phyloP scores from a whole-genome alignment of 2,888 invertebrate genomes.

The Busseola fusca region DNA sequence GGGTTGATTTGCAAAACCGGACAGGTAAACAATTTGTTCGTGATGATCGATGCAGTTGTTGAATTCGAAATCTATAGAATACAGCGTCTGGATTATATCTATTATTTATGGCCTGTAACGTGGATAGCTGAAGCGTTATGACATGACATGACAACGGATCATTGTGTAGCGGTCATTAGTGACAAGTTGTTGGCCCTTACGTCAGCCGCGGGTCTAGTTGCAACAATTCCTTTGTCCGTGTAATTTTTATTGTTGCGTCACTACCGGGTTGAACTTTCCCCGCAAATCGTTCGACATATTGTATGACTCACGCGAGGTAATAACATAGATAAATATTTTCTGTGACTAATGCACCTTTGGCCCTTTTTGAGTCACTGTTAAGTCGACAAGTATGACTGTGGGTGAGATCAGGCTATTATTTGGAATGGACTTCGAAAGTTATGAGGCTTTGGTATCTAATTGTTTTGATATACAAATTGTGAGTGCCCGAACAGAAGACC shows the following conservation, averaged over 20 bases:
- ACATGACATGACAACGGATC: slow-evolving; percentile 57
- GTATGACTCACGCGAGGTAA: slow-evolving; percentile 77
- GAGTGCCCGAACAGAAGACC: background rate
- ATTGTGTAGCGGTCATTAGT: slow-evolving; percentile 75
- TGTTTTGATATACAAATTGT: slow-evolving; percentile 14
- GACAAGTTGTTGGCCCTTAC: slow-evolving; percentile 75
- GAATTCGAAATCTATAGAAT: slow-evolving; percentile 4
- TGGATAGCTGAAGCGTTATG: slow-evolving; percentile 52
- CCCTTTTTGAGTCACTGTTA: slow-evolving; percentile 63
- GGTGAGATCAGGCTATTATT: slow-evolving; percentile 49
- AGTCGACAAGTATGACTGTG: slow-evolving; percentile 43
- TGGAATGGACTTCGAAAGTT: slow-evolving; percentile 67
- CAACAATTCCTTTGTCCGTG: slow-evolving; percentile 86
- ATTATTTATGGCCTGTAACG: slow-evolving; percentile 51
- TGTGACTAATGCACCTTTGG: slow-evolving; percentile 69
- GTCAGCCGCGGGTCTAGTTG: slow-evolving; percentile 74
- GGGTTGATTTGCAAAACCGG: slow-evolving; percentile 84
- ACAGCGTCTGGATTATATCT: slow-evolving; percentile 40
- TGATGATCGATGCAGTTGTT: slow-evolving; percentile 68
- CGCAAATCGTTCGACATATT: slow-evolving; percentile 74
- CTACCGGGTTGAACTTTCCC: slow-evolving; percentile 84
- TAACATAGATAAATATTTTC: slow-evolving; percentile 74
- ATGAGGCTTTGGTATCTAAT: slow-evolving; percentile 52
- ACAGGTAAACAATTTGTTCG: slow-evolving; percentile 77
- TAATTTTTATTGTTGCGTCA: slow-evolving; percentile 87